Percentiles rank a stretch among this genome's conserved stretches.
phyloP scores from a whole-genome alignment of 2,888 invertebrate genomes.

The Spilarctia lutea region DNA sequence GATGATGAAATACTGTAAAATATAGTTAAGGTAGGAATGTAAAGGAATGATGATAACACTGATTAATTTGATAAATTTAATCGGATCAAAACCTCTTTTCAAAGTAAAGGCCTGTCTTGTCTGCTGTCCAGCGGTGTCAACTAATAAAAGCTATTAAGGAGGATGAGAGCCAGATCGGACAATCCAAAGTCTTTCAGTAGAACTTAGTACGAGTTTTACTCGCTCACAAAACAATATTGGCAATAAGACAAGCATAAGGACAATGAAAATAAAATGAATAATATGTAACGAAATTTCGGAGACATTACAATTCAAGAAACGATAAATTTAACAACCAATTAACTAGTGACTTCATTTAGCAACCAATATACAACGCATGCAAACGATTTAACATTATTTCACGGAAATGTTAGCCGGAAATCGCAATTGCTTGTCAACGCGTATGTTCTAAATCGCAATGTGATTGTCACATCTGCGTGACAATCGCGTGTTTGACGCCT shows the following conservation, averaged over 20 bases:
- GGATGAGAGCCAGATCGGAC: too few relatives aligned
- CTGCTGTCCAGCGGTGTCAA: too few relatives aligned
- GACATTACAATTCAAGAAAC: background rate
- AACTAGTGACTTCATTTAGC: background rate
- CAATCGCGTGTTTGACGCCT: constrained; percentile 38
- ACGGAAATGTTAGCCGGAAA: constrained; percentile 42
- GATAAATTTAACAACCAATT: background rate
- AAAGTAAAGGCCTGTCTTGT: too few relatives aligned
- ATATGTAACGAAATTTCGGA: background rate
- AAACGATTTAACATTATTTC: constrained; percentile 1
- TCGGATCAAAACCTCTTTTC: too few relatives aligned
- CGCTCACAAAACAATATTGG: background rate
- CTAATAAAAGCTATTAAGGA: too few relatives aligned
- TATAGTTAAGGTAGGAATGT: too few relatives aligned
- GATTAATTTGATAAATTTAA: too few relatives aligned
- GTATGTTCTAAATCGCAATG: constrained; percentile 32
- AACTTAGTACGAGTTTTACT: too few relatives aligned
- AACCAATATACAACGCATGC: constrained; percentile 2
- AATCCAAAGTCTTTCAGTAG: too few relatives aligned
- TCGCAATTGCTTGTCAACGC: constrained; percentile 39
- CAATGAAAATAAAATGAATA: too few relatives aligned
- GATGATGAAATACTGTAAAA: too few relatives aligned
- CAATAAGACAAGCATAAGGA: background rate
- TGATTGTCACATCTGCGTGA: constrained; percentile 45
- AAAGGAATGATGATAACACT: too few relatives aligned